These are phyloP conservation scores for Aradophagus sp. DNA, from an alignment of 1,140 invertebrate species.

Conservation along the genomic window DNA sequence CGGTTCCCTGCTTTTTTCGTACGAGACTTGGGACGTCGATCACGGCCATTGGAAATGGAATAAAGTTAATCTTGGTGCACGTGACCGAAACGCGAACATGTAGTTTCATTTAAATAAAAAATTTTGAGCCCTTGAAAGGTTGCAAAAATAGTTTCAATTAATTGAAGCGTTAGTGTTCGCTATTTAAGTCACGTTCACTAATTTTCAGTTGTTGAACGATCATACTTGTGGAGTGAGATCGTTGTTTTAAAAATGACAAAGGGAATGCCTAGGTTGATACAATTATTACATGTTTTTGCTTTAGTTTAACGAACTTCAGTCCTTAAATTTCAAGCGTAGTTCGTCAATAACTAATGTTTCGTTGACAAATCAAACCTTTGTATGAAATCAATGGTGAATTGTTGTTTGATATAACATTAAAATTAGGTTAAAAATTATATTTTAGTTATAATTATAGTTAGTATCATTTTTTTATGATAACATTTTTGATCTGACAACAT, in stretches of 20 bases:
- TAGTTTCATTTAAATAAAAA: constrained; percentile 1
- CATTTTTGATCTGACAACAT: no score
- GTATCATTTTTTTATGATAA: background rate
- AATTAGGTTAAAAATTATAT: no score
- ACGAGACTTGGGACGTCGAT: constrained; percentile 35
- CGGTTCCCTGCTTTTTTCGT: constrained; percentile 33
- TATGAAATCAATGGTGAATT: constrained; percentile 5
- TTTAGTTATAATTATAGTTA: background rate
- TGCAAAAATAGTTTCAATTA: no score
- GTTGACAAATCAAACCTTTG: constrained; percentile 45
- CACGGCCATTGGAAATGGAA: constrained; percentile 55
- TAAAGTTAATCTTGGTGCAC: constrained; percentile 47
- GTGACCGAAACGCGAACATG: constrained; percentile 24
- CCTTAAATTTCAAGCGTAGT: constrained; percentile 10
- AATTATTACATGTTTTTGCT: constrained; percentile 36
- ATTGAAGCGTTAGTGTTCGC: no score
- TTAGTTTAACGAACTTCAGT: no score
- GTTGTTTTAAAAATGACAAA: constrained; percentile 36
- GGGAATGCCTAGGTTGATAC: constrained; percentile 36
- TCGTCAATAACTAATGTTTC: background rate
- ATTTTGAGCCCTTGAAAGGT: background rate
- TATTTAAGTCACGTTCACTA: constrained; percentile 37
- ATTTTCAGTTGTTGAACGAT: constrained; percentile 14
- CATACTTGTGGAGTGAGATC: constrained; percentile 17
- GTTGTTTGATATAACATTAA: no score